phyloP scores from a whole-genome alignment of 2,888 invertebrate genomes.

The Protula sp. region DNA sequence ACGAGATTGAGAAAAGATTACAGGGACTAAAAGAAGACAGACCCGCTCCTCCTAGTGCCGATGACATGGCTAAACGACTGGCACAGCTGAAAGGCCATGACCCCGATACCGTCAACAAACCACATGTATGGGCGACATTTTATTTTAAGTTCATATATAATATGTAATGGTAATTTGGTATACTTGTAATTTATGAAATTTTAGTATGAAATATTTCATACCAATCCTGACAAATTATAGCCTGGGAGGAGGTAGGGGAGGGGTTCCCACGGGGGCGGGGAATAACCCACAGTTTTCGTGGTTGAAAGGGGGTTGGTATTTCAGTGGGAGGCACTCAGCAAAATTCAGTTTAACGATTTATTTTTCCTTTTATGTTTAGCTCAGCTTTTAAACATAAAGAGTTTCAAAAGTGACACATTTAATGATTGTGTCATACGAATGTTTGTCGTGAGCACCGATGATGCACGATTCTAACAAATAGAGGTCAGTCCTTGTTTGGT shows the following conservation, averaged over 20 bases:
- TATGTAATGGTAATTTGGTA: not conserved
- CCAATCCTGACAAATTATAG: no score
- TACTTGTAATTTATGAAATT: not conserved
- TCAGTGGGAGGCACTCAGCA: no score
- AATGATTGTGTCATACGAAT: no score
- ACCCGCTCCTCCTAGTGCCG: constrained; percentile 6
- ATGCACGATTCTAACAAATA: no score
- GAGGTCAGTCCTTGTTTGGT: no score
- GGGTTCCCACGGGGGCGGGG: no score
- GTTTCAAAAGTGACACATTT: no score
- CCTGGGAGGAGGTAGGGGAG: no score
- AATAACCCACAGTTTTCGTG: no score
- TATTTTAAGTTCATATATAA: not conserved
- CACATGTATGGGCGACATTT: not conserved
- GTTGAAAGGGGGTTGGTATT: no score
- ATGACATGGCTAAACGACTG: constrained; percentile 12
- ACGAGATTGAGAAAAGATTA: constrained; percentile 27
- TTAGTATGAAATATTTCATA: no score
- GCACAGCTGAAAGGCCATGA: constrained; percentile 13
- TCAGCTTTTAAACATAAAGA: not conserved
- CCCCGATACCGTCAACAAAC: constrained; percentile 7
- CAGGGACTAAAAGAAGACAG: constrained; percentile 31
- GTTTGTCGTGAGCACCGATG: no score
- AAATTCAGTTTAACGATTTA: not conserved
- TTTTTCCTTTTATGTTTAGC: not conserved